Base-by-base conservation (phyloP, 2,113 vertebrate species). In the Labeo catla region DNA sequence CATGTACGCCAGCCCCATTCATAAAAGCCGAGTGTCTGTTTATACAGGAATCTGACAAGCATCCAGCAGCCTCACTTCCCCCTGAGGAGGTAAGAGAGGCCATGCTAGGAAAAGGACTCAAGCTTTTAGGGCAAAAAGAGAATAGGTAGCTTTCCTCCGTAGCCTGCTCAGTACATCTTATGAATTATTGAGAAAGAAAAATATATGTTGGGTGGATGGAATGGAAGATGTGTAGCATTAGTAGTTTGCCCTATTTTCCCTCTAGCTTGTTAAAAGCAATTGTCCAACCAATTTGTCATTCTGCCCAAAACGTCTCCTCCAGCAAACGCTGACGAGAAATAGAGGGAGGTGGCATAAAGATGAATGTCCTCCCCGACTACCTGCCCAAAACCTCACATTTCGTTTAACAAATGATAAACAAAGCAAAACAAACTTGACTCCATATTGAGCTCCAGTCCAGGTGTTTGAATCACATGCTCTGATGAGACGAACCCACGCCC, bases 201-300 rank as follows among this genome's bases (percentile, higher is more conserved):
- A 91, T 89, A 89, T 89, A 88, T 92, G 92, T 91, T 89, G 89
- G 91, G 86, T 83, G 86, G 90, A 92, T 93, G 91, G 90, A 93
- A 94, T 93, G 88, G 72, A 45, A 91, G 91, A 93, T 90, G 92
- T 86, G 76, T 91, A 74, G 92, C 91, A 93, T 94, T 90, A 92
- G 92, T 94, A 93, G 93, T 93, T 94, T 93, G 93, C 87, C 93
- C 94, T 91, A 94, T 90, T 93, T 94, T 95, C 89, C 92, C 89
- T 92, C 82, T 84, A 92, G 93, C 94, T 94, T 93, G 94, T 94
- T 95, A 95, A 94, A 95, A 93, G 90, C 92, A 93, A 93, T 95
- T 92, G 94, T 94, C 92, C 92, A 90, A 91, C 91, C 93, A 92
- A 94, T 95, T 93, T 94, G 93, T 95, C 94, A 94, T 87, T 88